Evolutionary conservation across 1,140 invertebrate genomes (phyloP), one percentile per base, ranked within the genome.

Genomic region (Drosophila ogumai): DNA sequence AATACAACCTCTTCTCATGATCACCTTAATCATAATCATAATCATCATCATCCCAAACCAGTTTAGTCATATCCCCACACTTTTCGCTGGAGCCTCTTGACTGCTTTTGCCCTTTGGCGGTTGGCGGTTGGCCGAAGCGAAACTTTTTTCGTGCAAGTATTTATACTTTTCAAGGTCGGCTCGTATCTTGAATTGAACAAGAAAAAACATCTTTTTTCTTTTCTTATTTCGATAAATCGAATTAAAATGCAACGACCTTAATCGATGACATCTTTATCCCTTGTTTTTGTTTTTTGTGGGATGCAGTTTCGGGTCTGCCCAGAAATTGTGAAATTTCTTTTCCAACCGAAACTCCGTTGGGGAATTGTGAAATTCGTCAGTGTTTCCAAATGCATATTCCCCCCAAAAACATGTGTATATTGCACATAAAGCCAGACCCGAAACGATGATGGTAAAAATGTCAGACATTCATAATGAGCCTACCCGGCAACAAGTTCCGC

Each of bases 191-290:
- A 54, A 65, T 73, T 63, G 47, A 59, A 75, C 56, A 67, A 54
- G 60, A 77, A 68, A 76, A 76, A 75, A 59, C 41, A 66, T 74
- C 47, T 73, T 50, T 71, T 36, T 74, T 69, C 60, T 31, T 41
- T 61, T 49, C 25, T 43, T 64, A 60, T 61, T 22, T 54, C 22
- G 52, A 46, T 41, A 49, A 58, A 59, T 28, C 44, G 44, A 72
- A 41, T 17, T 52, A 71, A 88, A 79, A 72, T 87, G 82, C 84
- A 87, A 88, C 82, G 84, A 80, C 84, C 84, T 90, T 88, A 90
- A 88, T 90, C 79, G 84, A 81, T 72, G 81, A 84, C 57, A 82
- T 49, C 47, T 61, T 38, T 60, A 38, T 38, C 50, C 41, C 34
- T 25, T 55, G 52, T 46, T 25, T 68, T 28, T 28, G 5, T 68